phyloP scores from a whole-genome alignment of 1,140 invertebrate genomes.

The Drosophila yakuba region DNA sequence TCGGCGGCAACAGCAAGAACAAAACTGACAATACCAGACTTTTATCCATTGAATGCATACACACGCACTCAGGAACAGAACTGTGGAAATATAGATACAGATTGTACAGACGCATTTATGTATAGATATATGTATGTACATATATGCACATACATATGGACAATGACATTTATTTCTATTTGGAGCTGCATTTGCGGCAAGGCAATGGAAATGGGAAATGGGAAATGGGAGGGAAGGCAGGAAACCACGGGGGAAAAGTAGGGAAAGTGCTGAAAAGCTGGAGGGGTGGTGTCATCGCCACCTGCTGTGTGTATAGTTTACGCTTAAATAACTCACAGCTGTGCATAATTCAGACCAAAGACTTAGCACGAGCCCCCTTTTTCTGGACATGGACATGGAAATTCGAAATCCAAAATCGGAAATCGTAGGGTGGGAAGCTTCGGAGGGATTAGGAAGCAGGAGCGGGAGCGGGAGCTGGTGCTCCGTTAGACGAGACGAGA shows the following conservation, averaged over 20 bases:
- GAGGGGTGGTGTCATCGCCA: slow-evolving; percentile 7
- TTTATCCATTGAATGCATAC: slow-evolving; percentile 52
- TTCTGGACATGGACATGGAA: not conserved
- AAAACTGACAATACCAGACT: slow-evolving; percentile 30
- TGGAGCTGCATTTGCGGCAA: slow-evolving; percentile 41
- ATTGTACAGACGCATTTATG: not conserved
- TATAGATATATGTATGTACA: not conserved
- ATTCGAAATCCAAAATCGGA: not conserved
- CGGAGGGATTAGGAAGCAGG: not conserved
- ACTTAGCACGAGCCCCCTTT: not conserved
- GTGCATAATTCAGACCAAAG: slow-evolving; percentile 49
- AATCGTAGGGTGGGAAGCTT: not conserved
- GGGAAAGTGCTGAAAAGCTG: not conserved
- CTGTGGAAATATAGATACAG: not conserved
- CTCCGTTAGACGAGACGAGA: slow-evolving; percentile 4
- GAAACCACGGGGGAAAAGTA: not conserved
- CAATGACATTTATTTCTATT: slow-evolving; percentile 68
- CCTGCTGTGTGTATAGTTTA: slow-evolving; percentile 43
- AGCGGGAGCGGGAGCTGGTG: too few species aligned
- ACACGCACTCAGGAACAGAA: slow-evolving; percentile 6
- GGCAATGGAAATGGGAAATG: not conserved
- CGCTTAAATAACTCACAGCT: slow-evolving; percentile 64
- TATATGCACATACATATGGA: not conserved
- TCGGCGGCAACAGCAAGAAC: slow-evolving; percentile 21
- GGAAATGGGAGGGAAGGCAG: not conserved